Evolutionary conservation across 2,113 vertebrate species (phyloP).

Genomic region (Regulus satrapa): DNA sequence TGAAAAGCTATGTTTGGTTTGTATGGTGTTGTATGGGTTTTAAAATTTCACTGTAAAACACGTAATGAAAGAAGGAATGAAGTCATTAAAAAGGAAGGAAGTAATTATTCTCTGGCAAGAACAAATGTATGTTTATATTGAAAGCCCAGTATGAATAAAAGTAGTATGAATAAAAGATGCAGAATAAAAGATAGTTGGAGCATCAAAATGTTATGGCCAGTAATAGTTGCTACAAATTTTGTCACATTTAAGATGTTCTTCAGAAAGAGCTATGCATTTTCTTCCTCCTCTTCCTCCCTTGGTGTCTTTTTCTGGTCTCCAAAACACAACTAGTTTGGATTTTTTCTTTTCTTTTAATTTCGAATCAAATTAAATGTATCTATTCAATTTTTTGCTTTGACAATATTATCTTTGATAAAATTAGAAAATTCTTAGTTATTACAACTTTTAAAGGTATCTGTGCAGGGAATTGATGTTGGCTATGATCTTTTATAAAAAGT

Average conservation of each 20-base stretch:
- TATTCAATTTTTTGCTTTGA: neutral
- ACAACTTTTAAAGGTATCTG: neutral
- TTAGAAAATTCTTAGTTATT: neutral
- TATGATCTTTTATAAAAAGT: neutral
- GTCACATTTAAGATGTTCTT: neutral
- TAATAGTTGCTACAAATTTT: neutral
- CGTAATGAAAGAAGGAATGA: neutral
- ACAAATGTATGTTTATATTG: neutral
- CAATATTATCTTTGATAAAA: neutral
- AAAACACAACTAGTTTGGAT: neutral
- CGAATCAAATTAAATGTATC: neutral
- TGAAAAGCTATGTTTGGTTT: neutral
- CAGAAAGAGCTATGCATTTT: neutral
- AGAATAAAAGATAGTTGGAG: neutral
- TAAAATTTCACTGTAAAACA: neutral
- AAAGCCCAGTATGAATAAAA: neutral
- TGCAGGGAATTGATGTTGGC: neutral
- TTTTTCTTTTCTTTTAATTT: neutral
- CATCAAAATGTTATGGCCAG: neutral
- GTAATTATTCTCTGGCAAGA: neutral
- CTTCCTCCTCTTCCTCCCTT: rapidly evolving
- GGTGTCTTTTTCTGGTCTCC: neutral
- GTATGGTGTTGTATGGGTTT: neutral
- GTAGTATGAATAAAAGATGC: neutral
- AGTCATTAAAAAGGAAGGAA: neutral